Base-by-base conservation (phyloP, 2,888 invertebrate genomes). In the Sclerodermus sp. region DNA sequence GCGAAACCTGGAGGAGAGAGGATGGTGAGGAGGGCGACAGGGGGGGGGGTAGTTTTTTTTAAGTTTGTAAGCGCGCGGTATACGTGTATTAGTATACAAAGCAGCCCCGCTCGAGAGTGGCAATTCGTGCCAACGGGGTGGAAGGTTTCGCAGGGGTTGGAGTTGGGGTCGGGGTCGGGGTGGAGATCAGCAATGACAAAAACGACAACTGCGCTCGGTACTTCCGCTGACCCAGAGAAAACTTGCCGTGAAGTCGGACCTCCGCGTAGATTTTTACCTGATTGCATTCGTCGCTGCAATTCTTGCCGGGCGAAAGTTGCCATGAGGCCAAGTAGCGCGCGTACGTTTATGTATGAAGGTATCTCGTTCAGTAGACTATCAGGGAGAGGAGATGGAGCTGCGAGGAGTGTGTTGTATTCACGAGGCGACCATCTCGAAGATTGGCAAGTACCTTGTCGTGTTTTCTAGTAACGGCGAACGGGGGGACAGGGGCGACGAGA, bases 401-500 rank as follows among this genome's bases (percentile, higher is more conserved):
- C 40, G 34, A 32, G 23, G 23, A 5, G 23, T 42, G 42, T 45
- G 55, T 53, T 42, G 51, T 53, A 58, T 55, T 55, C 60, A 57
- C 45, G 53, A 39, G 40, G 37, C 29, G 47, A 40, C 58, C 42
- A 65, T 65, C 44, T 16, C 18, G 53, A 55, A 62, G 54, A 64
- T 65, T 62, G 62, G 62, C 60, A 51, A 55, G 53, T 51, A 57
- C 36, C 44, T 53, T 54, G 53, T 62, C 58, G 52, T 43, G 55
- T 56, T 39, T 34, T 18, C 45, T 49, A 48, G 55, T 39, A 23
- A 36, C 47, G 46, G 46, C 23, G 8, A 23, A 46, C 31, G 52
- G 42, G 47, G 38, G 47, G 51, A 47, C 45, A 45, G 47, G 29
- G 48, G 34, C 23, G 17, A 36, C 14, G 40, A 17, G 40, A 23